Conservation (phyloP, 2,797 vertebrate species). For the Euthynnus affinis region DNA sequence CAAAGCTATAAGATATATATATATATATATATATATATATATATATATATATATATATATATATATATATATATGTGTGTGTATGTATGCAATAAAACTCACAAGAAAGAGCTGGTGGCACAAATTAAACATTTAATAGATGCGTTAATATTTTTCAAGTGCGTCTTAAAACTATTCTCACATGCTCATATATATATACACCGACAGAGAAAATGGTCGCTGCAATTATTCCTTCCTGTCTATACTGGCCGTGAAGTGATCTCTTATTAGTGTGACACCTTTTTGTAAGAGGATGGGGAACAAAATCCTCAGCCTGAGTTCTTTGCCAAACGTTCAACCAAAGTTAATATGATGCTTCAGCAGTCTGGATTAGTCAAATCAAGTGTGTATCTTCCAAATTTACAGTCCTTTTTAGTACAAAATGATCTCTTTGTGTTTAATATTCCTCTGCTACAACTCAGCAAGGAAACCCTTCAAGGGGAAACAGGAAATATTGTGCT, state of each 20-base stretch:
- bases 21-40: no score
- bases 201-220: not conserved
- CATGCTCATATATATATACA: not conserved
- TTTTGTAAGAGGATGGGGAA: not conserved
- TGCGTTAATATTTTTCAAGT: not conserved
- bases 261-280: not conserved
- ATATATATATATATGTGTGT: no score
- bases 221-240: not conserved
- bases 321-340: slow-evolving; percentile 3
- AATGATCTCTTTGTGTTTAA: slow-evolving; percentile 17
- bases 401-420: not conserved
- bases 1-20: slow-evolving; percentile 12
- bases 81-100: not conserved
- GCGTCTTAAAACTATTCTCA: no score
- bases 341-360: slow-evolving; percentile 15
- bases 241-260: not conserved
- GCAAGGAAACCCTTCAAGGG: not conserved
- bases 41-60: no score
- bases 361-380: not conserved
- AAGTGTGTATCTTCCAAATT: slow-evolving; percentile 1
- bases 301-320: not conserved
- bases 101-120: no score
- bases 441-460: not conserved
- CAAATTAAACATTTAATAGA: not conserved
- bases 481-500: slow-evolving; percentile 10